These are phyloP conservation scores for Chlorops oryzae DNA, from an alignment of 1,140 invertebrate genomes.

Conservation along the genomic window DNA sequence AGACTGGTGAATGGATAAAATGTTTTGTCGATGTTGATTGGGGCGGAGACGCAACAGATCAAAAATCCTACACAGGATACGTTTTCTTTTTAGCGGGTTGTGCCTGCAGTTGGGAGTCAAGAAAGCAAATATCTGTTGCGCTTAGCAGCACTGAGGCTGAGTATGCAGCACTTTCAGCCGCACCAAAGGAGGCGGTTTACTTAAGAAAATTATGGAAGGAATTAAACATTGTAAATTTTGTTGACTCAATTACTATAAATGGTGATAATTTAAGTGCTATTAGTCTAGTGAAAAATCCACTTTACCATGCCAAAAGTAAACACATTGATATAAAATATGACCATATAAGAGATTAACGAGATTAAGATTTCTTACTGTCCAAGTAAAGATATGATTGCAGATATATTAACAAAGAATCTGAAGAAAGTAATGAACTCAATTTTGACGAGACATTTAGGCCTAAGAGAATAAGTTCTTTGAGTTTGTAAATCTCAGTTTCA, in stretches of 20 bases:
- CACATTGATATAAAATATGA: conserved; percentile 32
- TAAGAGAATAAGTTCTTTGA: too few species aligned
- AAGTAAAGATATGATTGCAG: too few species aligned
- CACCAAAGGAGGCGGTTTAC: conserved; percentile 26
- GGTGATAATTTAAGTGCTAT: conserved; percentile 27
- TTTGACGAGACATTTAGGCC: too few species aligned
- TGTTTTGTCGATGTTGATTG: conserved; percentile 25
- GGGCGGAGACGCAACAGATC: conserved; percentile 29
- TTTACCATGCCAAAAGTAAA: conserved; percentile 29
- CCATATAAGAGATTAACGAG: conserved; percentile 32
- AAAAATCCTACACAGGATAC: conserved; percentile 42
- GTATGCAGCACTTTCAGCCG: conserved; percentile 30
- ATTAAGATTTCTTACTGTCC: too few species aligned
- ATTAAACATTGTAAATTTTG: background rate
- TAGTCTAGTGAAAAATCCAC: conserved; percentile 21
- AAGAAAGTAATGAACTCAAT: too few species aligned
- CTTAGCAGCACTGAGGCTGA: conserved; percentile 42
- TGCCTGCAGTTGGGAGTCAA: conserved; percentile 29
- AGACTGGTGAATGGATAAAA: background rate
- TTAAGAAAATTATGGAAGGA: conserved; percentile 21
- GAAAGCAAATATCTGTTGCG: conserved; percentile 41
- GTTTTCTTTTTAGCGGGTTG: conserved; percentile 28
- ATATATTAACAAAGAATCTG: too few species aligned
- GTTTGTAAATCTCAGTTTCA: too few species aligned
- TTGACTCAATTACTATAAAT: background rate